Evolutionary conservation across 2,113 vertebrate genomes (phyloP).

Genomic region (Oceanodroma tethys): DNA sequence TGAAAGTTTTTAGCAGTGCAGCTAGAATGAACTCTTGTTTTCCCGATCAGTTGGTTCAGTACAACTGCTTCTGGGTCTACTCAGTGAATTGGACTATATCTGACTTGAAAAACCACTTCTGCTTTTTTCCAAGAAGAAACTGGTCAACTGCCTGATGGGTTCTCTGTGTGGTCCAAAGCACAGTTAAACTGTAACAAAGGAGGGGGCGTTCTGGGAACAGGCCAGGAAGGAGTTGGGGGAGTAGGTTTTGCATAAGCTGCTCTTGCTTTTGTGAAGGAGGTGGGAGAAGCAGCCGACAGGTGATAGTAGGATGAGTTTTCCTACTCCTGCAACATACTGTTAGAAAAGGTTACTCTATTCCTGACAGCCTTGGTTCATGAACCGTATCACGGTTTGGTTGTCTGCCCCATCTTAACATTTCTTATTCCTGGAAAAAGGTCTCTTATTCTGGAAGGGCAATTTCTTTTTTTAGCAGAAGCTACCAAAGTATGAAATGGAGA

Average conservation of each 20-base stretch:
- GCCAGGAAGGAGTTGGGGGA: neutral
- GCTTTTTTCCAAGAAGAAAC: neutral
- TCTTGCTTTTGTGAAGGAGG: neutral
- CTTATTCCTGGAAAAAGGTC: neutral
- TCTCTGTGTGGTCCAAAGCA: neutral
- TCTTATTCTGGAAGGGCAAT: neutral
- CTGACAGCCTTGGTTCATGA: neutral
- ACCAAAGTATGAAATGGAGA: neutral
- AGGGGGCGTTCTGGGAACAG: neutral
- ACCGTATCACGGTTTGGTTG: neutral
- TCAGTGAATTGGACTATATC: neutral
- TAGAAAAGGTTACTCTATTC: neutral
- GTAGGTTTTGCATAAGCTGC: neutral
- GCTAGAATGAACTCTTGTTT: neutral
- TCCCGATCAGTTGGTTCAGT: neutral
- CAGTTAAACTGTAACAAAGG: neutral
- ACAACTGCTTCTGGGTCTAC: neutral
- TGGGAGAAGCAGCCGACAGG: neutral
- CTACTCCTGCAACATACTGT: neutral
- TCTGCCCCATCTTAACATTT: neutral
- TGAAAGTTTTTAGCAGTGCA: neutral
- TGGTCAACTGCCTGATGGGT: neutral
- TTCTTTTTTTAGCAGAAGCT: neutral
- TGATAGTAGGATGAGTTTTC: neutral
- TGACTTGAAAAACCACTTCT: neutral